These are phyloP conservation scores for Chaetogeoica ovagalla DNA, from an alignment of 2,888 invertebrate species.

Conservation along the genomic window DNA sequence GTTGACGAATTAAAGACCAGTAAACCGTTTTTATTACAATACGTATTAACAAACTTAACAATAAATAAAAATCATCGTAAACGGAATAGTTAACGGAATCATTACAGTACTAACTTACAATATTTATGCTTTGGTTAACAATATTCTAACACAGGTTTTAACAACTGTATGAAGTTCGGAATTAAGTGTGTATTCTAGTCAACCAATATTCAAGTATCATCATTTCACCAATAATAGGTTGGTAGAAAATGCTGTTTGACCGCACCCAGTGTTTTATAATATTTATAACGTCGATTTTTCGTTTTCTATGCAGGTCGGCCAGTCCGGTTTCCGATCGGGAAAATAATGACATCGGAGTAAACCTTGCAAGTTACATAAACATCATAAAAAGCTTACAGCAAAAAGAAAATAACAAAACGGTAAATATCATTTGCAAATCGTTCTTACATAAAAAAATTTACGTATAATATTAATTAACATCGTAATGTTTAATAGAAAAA, in stretches of 20 bases:
- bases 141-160: slow-evolving; percentile 54
- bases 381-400: slow-evolving; percentile 22
- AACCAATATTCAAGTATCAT: slow-evolving; percentile 41
- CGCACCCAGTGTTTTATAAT: not conserved
- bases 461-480: not conserved
- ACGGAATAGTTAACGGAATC: not conserved
- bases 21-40: not conserved
- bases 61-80: not conserved
- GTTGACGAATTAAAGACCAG: not conserved
- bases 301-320: slow-evolving; percentile 25
- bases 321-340: slow-evolving; percentile 39
- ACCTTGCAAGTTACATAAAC: slow-evolving; percentile 11
- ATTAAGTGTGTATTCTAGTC: slow-evolving; percentile 53
- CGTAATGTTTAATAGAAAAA: slow-evolving; percentile 22
- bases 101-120: slow-evolving; percentile 22
- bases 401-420: slow-evolving; percentile 31
- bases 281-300: not conserved
- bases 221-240: slow-evolving; percentile 44
- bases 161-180: slow-evolving; percentile 19
- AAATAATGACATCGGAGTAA: slow-evolving; percentile 26
- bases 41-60: not conserved
- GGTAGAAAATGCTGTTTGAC: slow-evolving; percentile 32
- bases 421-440: not conserved
- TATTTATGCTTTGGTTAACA: slow-evolving; percentile 44
- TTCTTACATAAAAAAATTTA: not conserved